Evolutionary conservation across 1,140 invertebrate species (phyloP), one percentile per base, ranked within the genome.

Genomic region (Hypothenemus hampei): DNA sequence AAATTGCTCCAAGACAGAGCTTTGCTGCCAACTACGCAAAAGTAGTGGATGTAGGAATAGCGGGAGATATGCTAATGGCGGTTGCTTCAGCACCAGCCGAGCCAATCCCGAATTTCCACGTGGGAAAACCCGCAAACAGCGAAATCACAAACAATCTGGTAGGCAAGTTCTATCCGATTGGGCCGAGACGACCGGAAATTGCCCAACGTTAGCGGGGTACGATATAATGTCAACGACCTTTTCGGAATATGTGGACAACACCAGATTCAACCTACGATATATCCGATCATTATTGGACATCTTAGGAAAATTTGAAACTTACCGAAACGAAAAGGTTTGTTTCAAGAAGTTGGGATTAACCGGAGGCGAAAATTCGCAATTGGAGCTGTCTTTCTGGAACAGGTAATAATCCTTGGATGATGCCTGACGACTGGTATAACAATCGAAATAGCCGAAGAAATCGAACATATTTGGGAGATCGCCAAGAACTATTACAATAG

Each of bases 11-110:
- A n/a, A n/a, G n/a, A n/a, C n/a, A n/a, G n/a, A n/a, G n/a, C n/a
- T n/a, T n/a, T n/a, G n/a, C n/a, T n/a, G n/a, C n/a, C n/a, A n/a
- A n/a, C n/a, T n/a, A n/a, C n/a, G n/a, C n/a, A n/a, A n/a, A n/a
- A n/a, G n/a, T n/a, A n/a, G n/a, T n/a, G n/a, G n/a, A n/a, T n/a
- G n/a, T 67, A 20, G 61, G 64, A 13, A 62, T 67, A 16, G 59
- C 62, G 3, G 64, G 55, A 44, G 62, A 66, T 36, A 61, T 66
- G 61, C 43, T 64, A 1, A 59, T 59, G 51, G 57, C 57, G 8
- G 13, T 55, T 1, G 57, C 51, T 8, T 58, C 55, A 19, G 19
- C 8, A 20, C 41, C 33, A 36, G 52, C 41, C 4, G 62, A 66
- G 18, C 59, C 61, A 41, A 21, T 22, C 1, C 64, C 60, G 23